Base-by-base conservation (phyloP, 2,888 invertebrate genomes). In the Lithosia quadra region DNA sequence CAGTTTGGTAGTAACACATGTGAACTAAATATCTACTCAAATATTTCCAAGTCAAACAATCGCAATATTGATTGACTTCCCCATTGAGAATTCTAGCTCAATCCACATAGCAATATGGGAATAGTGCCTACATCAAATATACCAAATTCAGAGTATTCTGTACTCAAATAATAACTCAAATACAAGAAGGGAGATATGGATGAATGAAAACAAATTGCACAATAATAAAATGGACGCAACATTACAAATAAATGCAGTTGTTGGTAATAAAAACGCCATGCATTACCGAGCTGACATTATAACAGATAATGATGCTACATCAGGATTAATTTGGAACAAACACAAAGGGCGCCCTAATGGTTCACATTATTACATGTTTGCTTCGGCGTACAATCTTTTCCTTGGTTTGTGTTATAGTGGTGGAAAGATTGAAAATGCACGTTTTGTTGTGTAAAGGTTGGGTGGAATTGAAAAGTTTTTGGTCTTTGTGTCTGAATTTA, bases 241-340 rank as follows among this genome's bases (percentile, higher is more conserved):
- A 78, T 73, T 74, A 49, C n/a, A 49, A n/a, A 49, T 77, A 69
- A 70, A 80, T 72, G 73, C 68, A 63, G 61, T 70, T 67, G 64
- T 80, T 72, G 74, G 66, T 76, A 75, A 80, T 80, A 69, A 75
- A 75, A 78, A 69, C 74, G 39, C 72, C 74, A 70, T 78, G 75
- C 79, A 79, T 82, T 81, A 83, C 70, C 65, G 36, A 74, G 67
- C 73, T 75, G 73, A 79, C 67, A 74, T 75, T 74, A 73, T 70
- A 64, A 73, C 43, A 72, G 69, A 80, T 86, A 85, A 85, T 82
- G 79, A 83, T 82, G 81, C 82, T 86, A 80, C 77, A 77, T 67
- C 74, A 71, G 74, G 82, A 86, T 86, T 84, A 84, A 86, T 85
- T 83, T 82, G 77, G 69, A 76, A 76, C 78, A 60, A 76, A 83